A percentile compares a stretch with the other conserved stretches of the same genome.
These are phyloP conservation scores for Nasua narica DNA, from an alignment of 2,797 vertebrate genomes.

Conservation along the genomic window DNA sequence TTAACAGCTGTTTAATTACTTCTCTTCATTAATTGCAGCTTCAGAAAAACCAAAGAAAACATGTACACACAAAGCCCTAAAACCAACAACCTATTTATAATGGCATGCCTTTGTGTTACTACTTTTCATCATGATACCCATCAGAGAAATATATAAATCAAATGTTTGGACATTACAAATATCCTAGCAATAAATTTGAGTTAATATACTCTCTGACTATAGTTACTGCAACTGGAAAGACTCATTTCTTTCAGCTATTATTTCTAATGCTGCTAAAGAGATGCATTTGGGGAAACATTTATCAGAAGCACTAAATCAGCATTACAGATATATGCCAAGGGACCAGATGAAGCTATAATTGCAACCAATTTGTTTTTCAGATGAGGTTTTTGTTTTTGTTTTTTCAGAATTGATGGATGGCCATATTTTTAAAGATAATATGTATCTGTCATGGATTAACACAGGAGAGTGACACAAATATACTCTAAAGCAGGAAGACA, in stretches of 20 bases:
- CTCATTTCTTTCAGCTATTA: conserved; percentile 25
- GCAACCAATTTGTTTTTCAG: conserved; percentile 46
- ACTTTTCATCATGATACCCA: background rate
- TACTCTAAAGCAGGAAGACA: background rate
- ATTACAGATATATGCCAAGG: background rate
- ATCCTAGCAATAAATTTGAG: conserved; percentile 33
- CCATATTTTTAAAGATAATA: conserved; percentile 22
- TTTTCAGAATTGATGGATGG: conserved; percentile 6
- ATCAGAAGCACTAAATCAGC: conserved; percentile 49
- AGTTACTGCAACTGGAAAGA: conserved; percentile 7
- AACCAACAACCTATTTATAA: conserved; percentile 27
- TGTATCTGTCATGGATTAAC: background rate
- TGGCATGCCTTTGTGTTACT: conserved; percentile 3
- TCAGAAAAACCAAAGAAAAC: background rate
- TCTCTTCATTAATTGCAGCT: conserved; percentile 59
- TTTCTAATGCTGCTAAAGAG: conserved; percentile 55
- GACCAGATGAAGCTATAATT: conserved; percentile 29
- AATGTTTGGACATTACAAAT: conserved; percentile 42
- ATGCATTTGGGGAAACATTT: conserved; percentile 41
- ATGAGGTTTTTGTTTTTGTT: background rate
- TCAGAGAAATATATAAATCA: background rate
- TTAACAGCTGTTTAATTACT: conserved; percentile 59
- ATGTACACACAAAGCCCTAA: background rate
- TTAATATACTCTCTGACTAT: conserved; percentile 41
- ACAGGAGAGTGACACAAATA: background rate